phyloP scores from a whole-genome alignment of 1,140 invertebrate species.

The Luehdorfia chinensis region DNA sequence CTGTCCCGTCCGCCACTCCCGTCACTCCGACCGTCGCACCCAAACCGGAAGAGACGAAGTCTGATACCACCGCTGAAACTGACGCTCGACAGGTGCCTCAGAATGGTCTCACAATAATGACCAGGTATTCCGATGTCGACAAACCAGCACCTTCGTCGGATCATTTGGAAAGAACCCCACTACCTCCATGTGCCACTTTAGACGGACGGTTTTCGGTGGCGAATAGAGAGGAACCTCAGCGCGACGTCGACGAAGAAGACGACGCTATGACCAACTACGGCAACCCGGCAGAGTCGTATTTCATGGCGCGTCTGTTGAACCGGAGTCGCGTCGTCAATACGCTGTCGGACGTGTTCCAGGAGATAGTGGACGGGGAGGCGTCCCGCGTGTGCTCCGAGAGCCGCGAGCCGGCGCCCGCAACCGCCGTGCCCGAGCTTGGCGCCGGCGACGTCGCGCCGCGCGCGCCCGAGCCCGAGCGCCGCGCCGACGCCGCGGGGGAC shows the following conservation, averaged over 20 bases:
- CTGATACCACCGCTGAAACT: slow-evolving; percentile 26
- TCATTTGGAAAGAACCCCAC: slow-evolving; percentile 27
- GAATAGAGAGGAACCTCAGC: slow-evolving; percentile 27
- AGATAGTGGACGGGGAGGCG: slow-evolving; percentile 47
- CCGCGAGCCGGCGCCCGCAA: slow-evolving; percentile 31
- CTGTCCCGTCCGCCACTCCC: slow-evolving; percentile 22
- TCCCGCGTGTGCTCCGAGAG: slow-evolving; percentile 22
- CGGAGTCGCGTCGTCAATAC: slow-evolving; percentile 61
- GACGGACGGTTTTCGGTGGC: slow-evolving; percentile 47
- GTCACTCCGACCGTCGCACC: slow-evolving; percentile 19
- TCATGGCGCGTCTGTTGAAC: slow-evolving; percentile 64
- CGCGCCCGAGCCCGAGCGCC: slow-evolving; percentile 14
- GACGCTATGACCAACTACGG: slow-evolving; percentile 64
- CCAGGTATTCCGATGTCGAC: slow-evolving; percentile 58
- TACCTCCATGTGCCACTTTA: slow-evolving; percentile 53
- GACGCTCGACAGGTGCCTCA: slow-evolving; percentile 42
- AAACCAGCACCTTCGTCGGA: slow-evolving; percentile 28
- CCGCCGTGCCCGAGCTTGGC: slow-evolving; percentile 27
- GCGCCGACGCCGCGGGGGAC: slow-evolving; percentile 18
- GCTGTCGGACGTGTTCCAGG: slow-evolving; percentile 55
- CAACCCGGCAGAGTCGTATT: slow-evolving; percentile 71
- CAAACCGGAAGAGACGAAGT: no score
- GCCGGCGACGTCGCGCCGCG: slow-evolving; percentile 19
- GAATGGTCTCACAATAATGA: slow-evolving; percentile 68
- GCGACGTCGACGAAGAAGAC: slow-evolving; percentile 34